Base-by-base conservation (phyloP, 2,888 invertebrate genomes). In the Eretmocerus hayati region DNA sequence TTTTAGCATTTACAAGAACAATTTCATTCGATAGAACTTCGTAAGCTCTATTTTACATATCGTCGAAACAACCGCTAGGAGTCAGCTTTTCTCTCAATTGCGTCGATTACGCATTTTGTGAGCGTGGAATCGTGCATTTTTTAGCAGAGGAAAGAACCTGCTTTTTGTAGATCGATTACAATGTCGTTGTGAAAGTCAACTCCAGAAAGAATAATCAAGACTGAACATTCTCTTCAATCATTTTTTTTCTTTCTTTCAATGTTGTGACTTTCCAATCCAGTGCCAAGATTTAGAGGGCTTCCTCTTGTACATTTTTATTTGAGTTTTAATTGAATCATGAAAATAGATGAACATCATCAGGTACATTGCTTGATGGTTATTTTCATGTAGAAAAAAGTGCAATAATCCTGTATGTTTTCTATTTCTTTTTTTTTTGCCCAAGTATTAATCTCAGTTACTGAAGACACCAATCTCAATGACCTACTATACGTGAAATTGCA, bases 191-290 rank as follows among this genome's bases (percentile, higher is more conserved):
- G 30, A 50, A 15, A 38, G 20, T 44, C 41, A 16, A 38, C 45
- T 47, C 46, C 47, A 37, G 44, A 43, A 47, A 46, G 45, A 43
- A 36, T 41, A 21, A 50, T 42, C 15, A 53, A 53, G 53, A 53
- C 53, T 53, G 53, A 53, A 50, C 50, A 44, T 48, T 39, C 38
- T 35, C 47, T 50, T 53, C 42, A 42, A 50, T 50, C 33, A 35
- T 35, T 16, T 39, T 44, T 43, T 22, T n/a, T 42, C 44, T 43
- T 36, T 32, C n/a, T 31, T 32, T 46, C 15, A 18, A 35, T 16
- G 15, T 36, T 39, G 45, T n/a, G 11, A 26, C 6, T 26, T 6
- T 26, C 26, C 11, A 26, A 9, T 26, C 26, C 11, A n/a, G n/a
- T 48, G 41, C 38, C 32, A 20, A 36, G 9, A 20, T 42, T 46